Conservation (phyloP, 2,888 invertebrate genomes). For the Agrotis clavis region DNA sequence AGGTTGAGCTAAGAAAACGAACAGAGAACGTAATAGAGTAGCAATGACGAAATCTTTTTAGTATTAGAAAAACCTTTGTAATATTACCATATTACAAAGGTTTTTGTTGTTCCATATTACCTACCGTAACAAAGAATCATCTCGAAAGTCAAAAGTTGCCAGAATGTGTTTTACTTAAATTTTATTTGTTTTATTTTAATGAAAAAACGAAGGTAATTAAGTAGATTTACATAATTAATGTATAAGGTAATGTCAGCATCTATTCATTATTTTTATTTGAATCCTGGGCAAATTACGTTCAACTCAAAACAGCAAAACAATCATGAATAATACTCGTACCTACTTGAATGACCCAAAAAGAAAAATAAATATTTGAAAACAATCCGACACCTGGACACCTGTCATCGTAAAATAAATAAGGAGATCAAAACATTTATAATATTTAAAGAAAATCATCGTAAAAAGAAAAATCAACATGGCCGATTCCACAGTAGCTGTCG, state of each 20-base stretch:
- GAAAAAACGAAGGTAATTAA: no score
- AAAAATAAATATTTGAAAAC: slow-evolving; percentile 14
- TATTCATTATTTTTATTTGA: slow-evolving; percentile 10
- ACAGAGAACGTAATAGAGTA: slow-evolving; percentile 76
- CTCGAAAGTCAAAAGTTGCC: background rate
- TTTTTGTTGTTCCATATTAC: background rate
- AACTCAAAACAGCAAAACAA: background rate
- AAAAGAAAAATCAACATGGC: slow-evolving; percentile 28
- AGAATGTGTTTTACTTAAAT: no score
- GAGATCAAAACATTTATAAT: background rate
- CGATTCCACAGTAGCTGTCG: slow-evolving; percentile 72
- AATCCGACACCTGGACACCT: background rate
- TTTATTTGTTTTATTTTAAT: background rate
- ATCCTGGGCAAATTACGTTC: slow-evolving; percentile 1
- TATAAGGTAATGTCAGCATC: background rate
- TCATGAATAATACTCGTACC: background rate
- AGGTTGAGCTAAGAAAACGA: slow-evolving; percentile 77
- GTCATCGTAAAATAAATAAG: slow-evolving; percentile 20
- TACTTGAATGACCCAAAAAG: slow-evolving; percentile 1
- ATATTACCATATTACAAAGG: no score
- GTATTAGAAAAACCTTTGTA: background rate
- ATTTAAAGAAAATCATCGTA: background rate
- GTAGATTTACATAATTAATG: no score
- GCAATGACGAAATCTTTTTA: slow-evolving; percentile 30
- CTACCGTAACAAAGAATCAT: no score